These are phyloP conservation scores for Slavum lentiscoides DNA, from an alignment of 2,888 invertebrate species.

Conservation along the genomic window DNA sequence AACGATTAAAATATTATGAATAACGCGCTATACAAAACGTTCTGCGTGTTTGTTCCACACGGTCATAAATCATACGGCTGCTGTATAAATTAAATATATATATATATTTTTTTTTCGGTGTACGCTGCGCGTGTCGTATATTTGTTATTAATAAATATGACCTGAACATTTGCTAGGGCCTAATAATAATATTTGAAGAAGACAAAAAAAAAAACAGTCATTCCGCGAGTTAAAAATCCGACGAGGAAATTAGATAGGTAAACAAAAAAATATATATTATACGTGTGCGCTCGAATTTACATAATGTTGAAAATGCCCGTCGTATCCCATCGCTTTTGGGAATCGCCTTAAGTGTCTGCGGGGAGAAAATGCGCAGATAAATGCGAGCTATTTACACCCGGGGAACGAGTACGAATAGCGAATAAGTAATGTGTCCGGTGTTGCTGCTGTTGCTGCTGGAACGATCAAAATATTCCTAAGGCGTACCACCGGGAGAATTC, in stretches of 20 bases:
- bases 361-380: constrained; percentile 12
- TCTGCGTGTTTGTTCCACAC: neutral
- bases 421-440: constrained; percentile 26
- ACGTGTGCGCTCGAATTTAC: neutral
- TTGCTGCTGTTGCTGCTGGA: neutral
- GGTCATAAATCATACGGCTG: constrained; percentile 14
- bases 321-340: constrained; percentile 9
- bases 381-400: constrained; percentile 36
- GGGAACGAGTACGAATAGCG: constrained; percentile 32
- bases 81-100: neutral
- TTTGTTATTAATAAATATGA: constrained; percentile 12
- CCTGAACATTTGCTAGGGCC: no score
- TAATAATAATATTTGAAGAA: no score
- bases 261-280: neutral
- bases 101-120: neutral
- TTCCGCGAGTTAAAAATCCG: neutral
- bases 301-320: constrained; percentile 4
- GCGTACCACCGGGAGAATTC: constrained; percentile 19
- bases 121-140: no score
- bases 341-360: constrained; percentile 33
- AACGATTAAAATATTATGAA: constrained; percentile 32
- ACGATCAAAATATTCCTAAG: constrained; percentile 40
- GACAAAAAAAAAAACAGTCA: neutral
- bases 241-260: constrained; percentile 10
- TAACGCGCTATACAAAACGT: neutral